Evolutionary conservation across 2,113 vertebrate species (phyloP).

Genomic region (Azemiops feae): DNA sequence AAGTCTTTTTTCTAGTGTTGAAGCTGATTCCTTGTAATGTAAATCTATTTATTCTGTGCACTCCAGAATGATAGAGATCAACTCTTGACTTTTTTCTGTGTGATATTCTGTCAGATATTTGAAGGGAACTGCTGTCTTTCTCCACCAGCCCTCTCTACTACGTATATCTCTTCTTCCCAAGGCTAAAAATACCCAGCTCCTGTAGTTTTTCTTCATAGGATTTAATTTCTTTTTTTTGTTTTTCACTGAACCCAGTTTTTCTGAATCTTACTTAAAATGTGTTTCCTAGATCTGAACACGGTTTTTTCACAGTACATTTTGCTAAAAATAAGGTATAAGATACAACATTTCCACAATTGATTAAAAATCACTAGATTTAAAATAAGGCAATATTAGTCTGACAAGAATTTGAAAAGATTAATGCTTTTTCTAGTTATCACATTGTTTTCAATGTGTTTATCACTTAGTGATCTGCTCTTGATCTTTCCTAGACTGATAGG

Average conservation of each 20-base stretch:
- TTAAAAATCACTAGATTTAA: background rate
- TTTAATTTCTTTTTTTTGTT: background rate
- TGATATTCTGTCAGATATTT: background rate
- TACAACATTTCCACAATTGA: background rate
- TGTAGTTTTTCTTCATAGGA: background rate
- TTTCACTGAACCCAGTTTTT: background rate
- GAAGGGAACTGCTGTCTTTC: background rate
- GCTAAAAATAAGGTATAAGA: background rate
- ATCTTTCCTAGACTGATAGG: background rate
- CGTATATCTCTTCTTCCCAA: background rate
- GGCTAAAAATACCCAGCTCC: background rate
- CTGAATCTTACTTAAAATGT: background rate
- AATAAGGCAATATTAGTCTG: background rate
- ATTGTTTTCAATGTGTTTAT: background rate
- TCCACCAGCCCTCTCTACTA: background rate
- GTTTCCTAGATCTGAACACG: background rate
- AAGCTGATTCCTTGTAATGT: background rate
- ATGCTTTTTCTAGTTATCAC: background rate
- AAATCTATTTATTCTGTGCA: background rate
- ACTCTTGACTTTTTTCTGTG: background rate
- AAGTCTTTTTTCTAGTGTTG: background rate
- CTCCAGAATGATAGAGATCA: background rate
- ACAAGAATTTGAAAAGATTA: background rate
- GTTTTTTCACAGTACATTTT: background rate
- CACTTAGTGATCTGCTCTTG: background rate